A percentile compares a stretch with the other conserved stretches of the same genome.
Conservation (phyloP, 2,888 invertebrate genomes). For the Agrochola lychnidis region DNA sequence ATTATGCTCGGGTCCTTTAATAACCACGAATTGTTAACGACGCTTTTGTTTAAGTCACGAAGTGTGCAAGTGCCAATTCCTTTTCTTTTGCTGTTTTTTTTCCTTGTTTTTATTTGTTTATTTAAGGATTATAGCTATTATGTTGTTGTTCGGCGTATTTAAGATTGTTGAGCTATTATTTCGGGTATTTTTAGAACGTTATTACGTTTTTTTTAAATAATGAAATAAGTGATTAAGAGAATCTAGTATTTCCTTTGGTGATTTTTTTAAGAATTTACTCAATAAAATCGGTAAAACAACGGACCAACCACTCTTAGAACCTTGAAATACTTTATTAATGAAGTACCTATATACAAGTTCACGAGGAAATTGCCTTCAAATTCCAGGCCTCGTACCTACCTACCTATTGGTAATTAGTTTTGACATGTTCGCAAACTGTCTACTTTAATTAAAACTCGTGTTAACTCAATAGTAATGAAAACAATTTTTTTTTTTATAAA, state of each 20-base stretch:
- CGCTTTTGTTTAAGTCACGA: conserved; percentile 63
- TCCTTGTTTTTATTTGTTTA: conserved; percentile 30
- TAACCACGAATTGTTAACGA: conserved; percentile 65
- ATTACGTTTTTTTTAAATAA: no score
- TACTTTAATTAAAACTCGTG: conserved; percentile 48
- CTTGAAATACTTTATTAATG: conserved; percentile 19
- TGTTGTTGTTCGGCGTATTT: conserved; percentile 18
- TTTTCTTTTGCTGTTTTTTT: conserved; percentile 48
- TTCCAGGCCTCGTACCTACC: conserved; percentile 6
- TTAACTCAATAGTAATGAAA: conserved; percentile 16
- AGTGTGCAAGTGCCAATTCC: conserved; percentile 59
- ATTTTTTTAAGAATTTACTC: not conserved
- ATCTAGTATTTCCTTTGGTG: not conserved
- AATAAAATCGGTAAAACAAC: not conserved
- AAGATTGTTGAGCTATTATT: conserved; percentile 5
- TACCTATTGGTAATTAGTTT: conserved; percentile 51
- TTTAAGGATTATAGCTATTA: conserved; percentile 33
- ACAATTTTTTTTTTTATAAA: conserved; percentile 4
- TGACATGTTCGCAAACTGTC: conserved; percentile 43
- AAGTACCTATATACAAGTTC: conserved; percentile 8
- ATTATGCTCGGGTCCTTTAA: conserved; percentile 63
- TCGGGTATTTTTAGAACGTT: not conserved
- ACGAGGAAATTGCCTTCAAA: conserved; percentile 22
- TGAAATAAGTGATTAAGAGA: no score
- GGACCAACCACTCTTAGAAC: not conserved